Base-by-base conservation (phyloP, 2,888 invertebrate genomes). In the Scotopteryx bipunctaria region DNA sequence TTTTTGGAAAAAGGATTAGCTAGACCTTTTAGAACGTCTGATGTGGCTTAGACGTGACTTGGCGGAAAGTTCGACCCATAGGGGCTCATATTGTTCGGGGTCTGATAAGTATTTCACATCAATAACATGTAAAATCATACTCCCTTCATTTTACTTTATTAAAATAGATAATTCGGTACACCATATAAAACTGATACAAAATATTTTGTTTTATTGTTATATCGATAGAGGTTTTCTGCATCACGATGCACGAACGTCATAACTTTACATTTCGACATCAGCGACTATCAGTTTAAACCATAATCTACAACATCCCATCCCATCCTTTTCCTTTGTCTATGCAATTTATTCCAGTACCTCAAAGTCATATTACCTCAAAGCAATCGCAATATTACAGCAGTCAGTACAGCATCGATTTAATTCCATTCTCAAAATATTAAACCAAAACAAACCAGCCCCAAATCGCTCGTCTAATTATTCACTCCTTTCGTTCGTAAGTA, bases 1-100 rank as follows among this genome's bases (percentile, higher is more conserved):
- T 83, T 86, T 86, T 86, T 80, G 76, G 83, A 71, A 76, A 81
- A 83, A 84, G 86, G 87, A 86, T 87, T 84, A 83, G 74, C 76
- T 73, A 76, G 77, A 71, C 74, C 75, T 79, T 82, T 80, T 79
- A 75, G 78, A 69, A 66, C 59, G 67, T 63, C 49, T 71, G 69
- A 71, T 66, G 71, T 64, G 68, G 69, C 57, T 57, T 59, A 50
- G 53, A 55, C 64, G 66, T 72, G 73, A 73, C 71, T 67, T 42
- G 56, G 51, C 63, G 19, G 21, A 45, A 63, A 61, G 53, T 63
- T 64, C 61, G 59, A n/a, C 21, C 35, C 49, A 55, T 47, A 43
- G 36, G 54, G 51, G 55, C n/a, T n/a, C n/a, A n/a, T 49, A 64
- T 63, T 63, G 63, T 61, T 59, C 49, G 14, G 44, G 29, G 38